Base-by-base conservation (phyloP, 2,113 vertebrate genomes). In the Fregata magnificens region DNA sequence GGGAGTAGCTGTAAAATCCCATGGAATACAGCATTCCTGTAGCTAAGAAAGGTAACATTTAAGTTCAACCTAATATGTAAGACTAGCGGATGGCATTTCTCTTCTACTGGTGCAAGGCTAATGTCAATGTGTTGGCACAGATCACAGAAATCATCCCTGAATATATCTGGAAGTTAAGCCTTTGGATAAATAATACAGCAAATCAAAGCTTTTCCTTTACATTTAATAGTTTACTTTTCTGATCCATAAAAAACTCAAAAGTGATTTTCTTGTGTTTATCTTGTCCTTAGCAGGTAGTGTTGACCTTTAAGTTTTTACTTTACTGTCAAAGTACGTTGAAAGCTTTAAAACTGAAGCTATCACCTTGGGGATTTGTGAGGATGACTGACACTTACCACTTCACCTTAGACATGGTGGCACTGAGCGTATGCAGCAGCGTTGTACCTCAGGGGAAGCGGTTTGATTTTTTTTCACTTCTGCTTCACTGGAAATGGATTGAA, bases 301-400 rank as follows among this genome's bases (percentile, higher is more conserved):
- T 99, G 98, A 99, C 98, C 98, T 99, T 99, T 99, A 92, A 91
- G 95, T 98, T 97, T 97, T 90, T 95, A 95, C 98, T 98, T 97
- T 95, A 90, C 98, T 99, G 98, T 99, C 98, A 99, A 96, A 98
- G 96, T 97, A 97, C 77, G 95, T 98, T 94, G 96, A 95, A 97
- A 97, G 97, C 98, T 98, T 97, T 96, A 97, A 97, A 98, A 96
- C 88, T 98, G 95, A 98, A 97, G 97, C 98, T 97, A 97, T 97
- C 98, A 98, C 96, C 82, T 70, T 97, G 94, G 98, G 97, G 96
- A 98, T 97, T 97, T 82, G 94, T 96, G 87, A 97, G 97, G 92
- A 94, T 98, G 97, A 98, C 96, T 97, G 98, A 98, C 97, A 93
- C 95, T 98, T 95, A 55, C 89, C 87, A 73, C 90, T 97, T 98